Base-by-base conservation (phyloP, 2,113 vertebrate genomes). In the Vulpes ferrilata region DNA sequence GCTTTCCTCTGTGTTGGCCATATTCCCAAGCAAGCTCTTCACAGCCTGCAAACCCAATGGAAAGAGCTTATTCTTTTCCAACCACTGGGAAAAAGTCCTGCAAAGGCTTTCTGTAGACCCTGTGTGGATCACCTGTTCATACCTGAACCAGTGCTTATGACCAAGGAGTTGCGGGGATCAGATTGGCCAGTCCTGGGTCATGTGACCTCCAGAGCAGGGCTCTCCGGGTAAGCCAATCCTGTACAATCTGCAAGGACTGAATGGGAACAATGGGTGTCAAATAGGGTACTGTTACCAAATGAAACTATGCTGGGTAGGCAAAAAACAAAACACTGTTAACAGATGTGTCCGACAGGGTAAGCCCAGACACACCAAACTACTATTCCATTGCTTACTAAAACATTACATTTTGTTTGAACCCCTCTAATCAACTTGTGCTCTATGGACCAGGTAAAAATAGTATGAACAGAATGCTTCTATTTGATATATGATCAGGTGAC, bases 41-140 rank as follows among this genome's bases (percentile, higher is more conserved):
- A 22, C 71, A 60, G 32, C 38, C 84, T 62, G 7, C 10, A 86
- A 53, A 85, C 59, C 53, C 62, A 38, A 4, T 16, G 53, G 48
- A 15, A 43, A 4, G 17, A 64, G 65, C 19, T 79, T 25, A 10
- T 3, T 60, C 11, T 55, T 79, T 59, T 30, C 38, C 35, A 38
- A 5, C 19, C 43, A 19, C 5, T 35, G 5, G 35, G 51, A 16
- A 12, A 55, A 27, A 35, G 5, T 19, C 27, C 57, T 32, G 1
- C 73, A 13, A 27, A 32, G 55, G 64, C 12, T 82, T 96, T 23
- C n/a, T 23, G 2, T 11, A 38, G n/a, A 30, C 73, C 22, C 27
- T 20, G 0, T 13, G 32, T 15, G 62, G 32, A 1, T 32, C 30
- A 4, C 4, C 3, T 12, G 62, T 25, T 13, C 32, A 35, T 2